Conservation (phyloP, 2,797 vertebrate species). For the Hephaestus fuliginosus region DNA sequence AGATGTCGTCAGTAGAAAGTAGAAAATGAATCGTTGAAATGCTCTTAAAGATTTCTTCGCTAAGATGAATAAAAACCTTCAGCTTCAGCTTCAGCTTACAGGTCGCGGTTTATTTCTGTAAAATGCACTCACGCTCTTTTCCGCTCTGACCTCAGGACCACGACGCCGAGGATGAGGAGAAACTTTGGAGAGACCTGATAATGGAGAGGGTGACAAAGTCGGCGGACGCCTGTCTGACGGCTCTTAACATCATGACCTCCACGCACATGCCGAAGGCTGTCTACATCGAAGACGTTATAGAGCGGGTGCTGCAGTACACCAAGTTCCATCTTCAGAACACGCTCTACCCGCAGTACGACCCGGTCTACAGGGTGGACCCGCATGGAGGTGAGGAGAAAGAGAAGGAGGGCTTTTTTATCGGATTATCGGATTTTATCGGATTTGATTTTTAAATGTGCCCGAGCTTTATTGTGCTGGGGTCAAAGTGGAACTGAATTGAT, state of each 20-base stretch:
- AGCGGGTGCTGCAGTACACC: constrained; percentile 96
- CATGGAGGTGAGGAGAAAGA: constrained; percentile 89
- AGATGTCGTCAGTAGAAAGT: neutral
- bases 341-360: constrained; percentile 97
- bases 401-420: too few relatives aligned
- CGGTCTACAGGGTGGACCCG: constrained; percentile 96
- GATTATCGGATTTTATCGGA: neutral
- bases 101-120: constrained; percentile 3
- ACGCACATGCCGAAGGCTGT: constrained; percentile 98
- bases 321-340: constrained; percentile 99
- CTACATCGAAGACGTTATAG: constrained; percentile 98
- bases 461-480: neutral
- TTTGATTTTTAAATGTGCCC: neutral
- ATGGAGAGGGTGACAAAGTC: constrained; percentile 99
- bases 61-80: neutral
- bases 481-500: neutral
- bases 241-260: constrained; percentile 98
- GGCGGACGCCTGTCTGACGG: constrained; percentile 96
- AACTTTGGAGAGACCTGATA: constrained; percentile 97
- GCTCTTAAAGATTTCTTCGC: neutral
- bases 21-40: constrained; percentile 1
- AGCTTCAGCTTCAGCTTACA: neutral
- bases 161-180: constrained; percentile 97
- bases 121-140: constrained; percentile 1
- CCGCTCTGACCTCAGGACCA: constrained; percentile 87